Evolutionary conservation across 2,888 invertebrate genomes (phyloP).

Genomic region (Molanna angustata): DNA sequence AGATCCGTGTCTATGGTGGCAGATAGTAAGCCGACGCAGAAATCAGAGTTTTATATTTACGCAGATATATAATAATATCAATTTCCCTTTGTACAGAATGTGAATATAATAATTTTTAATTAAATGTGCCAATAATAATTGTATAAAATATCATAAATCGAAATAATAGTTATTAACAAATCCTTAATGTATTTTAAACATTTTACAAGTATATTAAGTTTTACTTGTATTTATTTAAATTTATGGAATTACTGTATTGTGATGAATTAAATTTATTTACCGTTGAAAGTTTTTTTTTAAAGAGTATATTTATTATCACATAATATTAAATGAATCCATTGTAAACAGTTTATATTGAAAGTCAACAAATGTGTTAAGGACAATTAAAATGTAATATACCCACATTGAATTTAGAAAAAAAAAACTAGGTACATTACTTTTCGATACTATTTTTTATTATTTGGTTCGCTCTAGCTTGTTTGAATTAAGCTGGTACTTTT

Average conservation of each 20-base stretch:
- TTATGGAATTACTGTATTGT: slow-evolving; percentile 11
- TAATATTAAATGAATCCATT: too few species aligned
- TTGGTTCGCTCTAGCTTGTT: too few species aligned
- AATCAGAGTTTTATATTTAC: slow-evolving; percentile 24
- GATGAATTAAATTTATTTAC: not conserved
- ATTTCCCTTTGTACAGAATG: slow-evolving; percentile 18
- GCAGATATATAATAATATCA: slow-evolving; percentile 23
- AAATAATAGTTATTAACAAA: not conserved
- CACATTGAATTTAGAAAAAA: too few species aligned
- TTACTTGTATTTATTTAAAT: slow-evolving; percentile 3
- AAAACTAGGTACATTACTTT: too few species aligned
- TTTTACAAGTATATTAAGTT: not conserved
- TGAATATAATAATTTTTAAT: slow-evolving; percentile 15
- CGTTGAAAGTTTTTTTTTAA: slow-evolving; percentile 2
- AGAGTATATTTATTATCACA: too few species aligned
- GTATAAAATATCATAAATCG: slow-evolving; percentile 4
- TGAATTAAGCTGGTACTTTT: too few species aligned
- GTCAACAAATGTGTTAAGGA: too few species aligned
- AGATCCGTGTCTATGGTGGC: slow-evolving; percentile 27
- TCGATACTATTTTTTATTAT: too few species aligned
- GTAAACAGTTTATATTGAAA: too few species aligned
- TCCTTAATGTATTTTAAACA: not conserved
- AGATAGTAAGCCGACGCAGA: slow-evolving; percentile 18
- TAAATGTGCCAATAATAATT: slow-evolving; percentile 19
- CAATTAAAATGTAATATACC: too few species aligned